Evolutionary conservation across 2,113 vertebrate genomes (phyloP).

Genomic region (Eretmochelys imbricata): DNA sequence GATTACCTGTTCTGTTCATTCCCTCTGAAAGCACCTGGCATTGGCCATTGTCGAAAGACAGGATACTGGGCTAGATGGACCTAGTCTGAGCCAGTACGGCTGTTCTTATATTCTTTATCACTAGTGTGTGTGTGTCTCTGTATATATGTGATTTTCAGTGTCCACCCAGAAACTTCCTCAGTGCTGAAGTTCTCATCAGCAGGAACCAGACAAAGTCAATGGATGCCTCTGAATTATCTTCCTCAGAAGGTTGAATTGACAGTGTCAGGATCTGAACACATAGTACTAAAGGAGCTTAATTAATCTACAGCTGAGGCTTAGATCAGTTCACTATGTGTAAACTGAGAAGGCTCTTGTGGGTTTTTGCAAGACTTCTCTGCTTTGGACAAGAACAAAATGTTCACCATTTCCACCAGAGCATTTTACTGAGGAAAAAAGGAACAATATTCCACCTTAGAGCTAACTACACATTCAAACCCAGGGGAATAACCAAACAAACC

Average conservation of each 20-base stretch:
- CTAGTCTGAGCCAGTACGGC: neutral
- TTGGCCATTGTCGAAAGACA: neutral
- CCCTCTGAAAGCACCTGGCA: neutral
- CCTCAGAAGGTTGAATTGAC: neutral
- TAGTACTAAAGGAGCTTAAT: neutral
- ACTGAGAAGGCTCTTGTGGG: neutral
- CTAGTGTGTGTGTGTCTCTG: neutral
- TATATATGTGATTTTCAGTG: neutral
- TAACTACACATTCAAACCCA: neutral
- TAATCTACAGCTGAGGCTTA: neutral
- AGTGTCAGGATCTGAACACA: neutral
- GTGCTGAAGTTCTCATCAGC: neutral
- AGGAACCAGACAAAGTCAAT: neutral
- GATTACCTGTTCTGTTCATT: neutral
- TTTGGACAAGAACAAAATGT: neutral
- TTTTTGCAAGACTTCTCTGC: neutral
- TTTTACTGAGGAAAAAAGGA: neutral
- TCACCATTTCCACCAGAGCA: neutral
- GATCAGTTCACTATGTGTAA: neutral
- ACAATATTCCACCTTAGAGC: neutral
- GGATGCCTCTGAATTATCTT: neutral
- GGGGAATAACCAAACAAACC: neutral
- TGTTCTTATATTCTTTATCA: neutral
- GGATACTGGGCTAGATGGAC: neutral
- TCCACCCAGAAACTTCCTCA: neutral